A percentile compares a stretch with the other conserved stretches of the same genome.
These are phyloP conservation scores for Alviniconcha strummeri DNA, from an alignment of 2,888 invertebrate genomes.

Conservation along the genomic window DNA sequence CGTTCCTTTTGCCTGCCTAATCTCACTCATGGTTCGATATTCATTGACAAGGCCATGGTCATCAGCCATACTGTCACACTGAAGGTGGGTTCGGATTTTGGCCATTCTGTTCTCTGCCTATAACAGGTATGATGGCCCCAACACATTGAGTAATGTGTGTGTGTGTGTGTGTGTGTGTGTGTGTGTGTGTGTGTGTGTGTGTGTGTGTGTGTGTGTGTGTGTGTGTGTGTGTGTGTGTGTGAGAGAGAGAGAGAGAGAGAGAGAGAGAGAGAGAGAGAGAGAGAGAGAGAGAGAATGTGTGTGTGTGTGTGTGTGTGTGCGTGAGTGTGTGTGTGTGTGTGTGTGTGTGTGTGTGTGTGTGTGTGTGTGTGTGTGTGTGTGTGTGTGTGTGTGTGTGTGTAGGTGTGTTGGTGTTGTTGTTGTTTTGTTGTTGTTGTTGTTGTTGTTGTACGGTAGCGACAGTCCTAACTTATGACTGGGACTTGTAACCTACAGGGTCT, in stretches of 20 bases:
- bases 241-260: too few relatives aligned
- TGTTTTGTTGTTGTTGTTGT: too few relatives aligned
- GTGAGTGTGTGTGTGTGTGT: not conserved
- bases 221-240: too few relatives aligned
- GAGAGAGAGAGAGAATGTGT: too few relatives aligned
- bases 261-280: too few relatives aligned
- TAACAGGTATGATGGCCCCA: not conserved
- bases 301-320: not conserved
- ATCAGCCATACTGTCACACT: slow-evolving; percentile 73
- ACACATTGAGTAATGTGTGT: not conserved
- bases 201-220: not conserved
- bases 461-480: not conserved
- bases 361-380: not conserved
- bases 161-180: slow-evolving; percentile 5
- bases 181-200: not conserved
- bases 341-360: slow-evolving; percentile 6
- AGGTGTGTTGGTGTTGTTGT: too few relatives aligned
- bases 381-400: not conserved
- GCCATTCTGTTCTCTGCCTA: too few relatives aligned
- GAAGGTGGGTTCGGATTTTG: not conserved
- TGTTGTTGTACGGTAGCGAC: too few relatives aligned
- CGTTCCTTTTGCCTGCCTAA: slow-evolving; percentile 78
- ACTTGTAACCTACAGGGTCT: slow-evolving; percentile 78
- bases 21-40: slow-evolving; percentile 81
- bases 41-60: not conserved